Evolutionary conservation across 2,797 vertebrate genomes (phyloP).

Genomic region (Okamejei kenojei): DNA sequence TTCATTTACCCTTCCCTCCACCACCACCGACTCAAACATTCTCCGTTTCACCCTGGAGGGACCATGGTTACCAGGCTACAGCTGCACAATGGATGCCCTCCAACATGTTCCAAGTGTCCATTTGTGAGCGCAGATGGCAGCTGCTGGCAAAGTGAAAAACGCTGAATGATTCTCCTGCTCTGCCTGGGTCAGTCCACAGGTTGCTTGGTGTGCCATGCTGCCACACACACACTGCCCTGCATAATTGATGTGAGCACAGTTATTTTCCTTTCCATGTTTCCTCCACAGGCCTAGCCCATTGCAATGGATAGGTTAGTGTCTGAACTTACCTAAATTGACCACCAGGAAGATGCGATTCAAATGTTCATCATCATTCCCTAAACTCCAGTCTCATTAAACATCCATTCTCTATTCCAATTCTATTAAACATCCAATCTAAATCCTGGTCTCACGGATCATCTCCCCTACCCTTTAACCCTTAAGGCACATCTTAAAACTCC

Average conservation of each 20-base stretch:
- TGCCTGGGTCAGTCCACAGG: background rate
- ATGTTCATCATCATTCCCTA: background rate
- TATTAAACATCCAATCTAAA: background rate
- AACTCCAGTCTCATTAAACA: too few relatives aligned
- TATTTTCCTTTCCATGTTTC: background rate
- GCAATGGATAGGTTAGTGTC: background rate
- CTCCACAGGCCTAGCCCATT: background rate
- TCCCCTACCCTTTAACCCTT: background rate
- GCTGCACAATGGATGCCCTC: background rate
- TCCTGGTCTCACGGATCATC: too few relatives aligned
- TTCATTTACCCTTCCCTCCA: background rate
- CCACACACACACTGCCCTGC: background rate
- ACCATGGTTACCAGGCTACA: background rate
- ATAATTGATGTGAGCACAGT: background rate
- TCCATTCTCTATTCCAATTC: background rate
- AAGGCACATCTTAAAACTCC: background rate
- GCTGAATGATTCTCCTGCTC: background rate
- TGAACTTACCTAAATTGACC: background rate
- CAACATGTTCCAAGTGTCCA: background rate
- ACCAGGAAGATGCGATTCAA: background rate
- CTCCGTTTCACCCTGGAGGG: background rate
- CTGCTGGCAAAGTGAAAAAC: background rate
- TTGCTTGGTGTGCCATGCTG: background rate
- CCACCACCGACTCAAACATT: background rate
- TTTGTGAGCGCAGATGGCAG: background rate